Percentiles rank a stretch among this genome's conserved stretches.
phyloP scores from a whole-genome alignment of 2,797 vertebrate species.

The Lindbergichthys nudifrons region DNA sequence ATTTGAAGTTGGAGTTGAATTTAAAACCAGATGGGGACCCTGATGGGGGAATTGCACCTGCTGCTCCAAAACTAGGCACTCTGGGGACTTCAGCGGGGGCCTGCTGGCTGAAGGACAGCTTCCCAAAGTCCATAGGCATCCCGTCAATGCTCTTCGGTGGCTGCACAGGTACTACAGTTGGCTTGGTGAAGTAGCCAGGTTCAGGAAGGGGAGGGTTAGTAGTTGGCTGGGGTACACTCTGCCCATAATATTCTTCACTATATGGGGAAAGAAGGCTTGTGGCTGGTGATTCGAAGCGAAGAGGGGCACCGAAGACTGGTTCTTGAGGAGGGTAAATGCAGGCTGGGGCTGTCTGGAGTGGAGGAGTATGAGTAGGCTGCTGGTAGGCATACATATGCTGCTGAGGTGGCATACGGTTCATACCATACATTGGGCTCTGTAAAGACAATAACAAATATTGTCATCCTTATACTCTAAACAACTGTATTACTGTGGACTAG shows the following conservation, averaged over 20 bases:
- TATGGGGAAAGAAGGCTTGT: slow-evolving; percentile 92
- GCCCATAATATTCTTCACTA: slow-evolving; percentile 92
- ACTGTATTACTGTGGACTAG: background rate
- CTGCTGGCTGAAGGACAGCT: slow-evolving; percentile 89
- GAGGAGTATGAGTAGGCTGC: slow-evolving; percentile 93
- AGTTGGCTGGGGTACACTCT: slow-evolving; percentile 87
- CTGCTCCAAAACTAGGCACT: slow-evolving; percentile 82
- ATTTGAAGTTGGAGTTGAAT: slow-evolving; percentile 98
- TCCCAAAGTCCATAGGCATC: slow-evolving; percentile 89
- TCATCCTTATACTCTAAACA: background rate
- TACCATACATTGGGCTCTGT: slow-evolving; percentile 90
- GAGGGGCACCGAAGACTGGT: slow-evolving; percentile 88
- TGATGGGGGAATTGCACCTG: slow-evolving; percentile 78
- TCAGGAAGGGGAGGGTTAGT: slow-evolving; percentile 94
- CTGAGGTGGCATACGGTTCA: slow-evolving; percentile 93
- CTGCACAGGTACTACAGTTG: slow-evolving; percentile 81
- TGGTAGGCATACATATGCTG: slow-evolving; percentile 95
- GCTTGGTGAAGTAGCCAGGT: slow-evolving; percentile 98
- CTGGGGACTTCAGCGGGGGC: slow-evolving; percentile 87
- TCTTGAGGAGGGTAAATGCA: slow-evolving; percentile 96
- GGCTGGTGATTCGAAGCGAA: slow-evolving; percentile 94
- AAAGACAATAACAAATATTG: slow-evolving; percentile 16
- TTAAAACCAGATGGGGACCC: slow-evolving; percentile 89
- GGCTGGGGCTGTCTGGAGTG: slow-evolving; percentile 89
- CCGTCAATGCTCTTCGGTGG: slow-evolving; percentile 87